Base-by-base conservation (phyloP, 2,797 vertebrate species). In the Myotis planiceps region DNA sequence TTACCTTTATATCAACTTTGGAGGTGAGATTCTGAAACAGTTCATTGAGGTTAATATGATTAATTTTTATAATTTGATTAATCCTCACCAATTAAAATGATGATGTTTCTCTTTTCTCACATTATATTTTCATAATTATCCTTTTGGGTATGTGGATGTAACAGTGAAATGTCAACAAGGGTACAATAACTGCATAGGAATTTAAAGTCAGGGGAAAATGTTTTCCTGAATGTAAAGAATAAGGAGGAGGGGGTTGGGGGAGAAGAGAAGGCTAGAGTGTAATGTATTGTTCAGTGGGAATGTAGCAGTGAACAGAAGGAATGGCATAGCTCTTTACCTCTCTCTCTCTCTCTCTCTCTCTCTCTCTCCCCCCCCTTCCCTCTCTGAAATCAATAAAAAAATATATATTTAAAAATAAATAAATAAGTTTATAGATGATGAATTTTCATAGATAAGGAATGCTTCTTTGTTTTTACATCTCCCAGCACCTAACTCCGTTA, bases 1-100 rank as follows among this genome's bases (percentile, higher is more conserved):
- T 98, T 99, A 98, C 98, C 97, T 98, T 98, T 98, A 96, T 97
- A 98, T 98, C 97, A 98, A 37, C 97, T 98, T 98, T 98, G 97
- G 98, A 99, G 98, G 98, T 99, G 98, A 98, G 96, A 97, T 74
- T 97, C 96, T 97, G 96, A 97, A 98, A 97, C 95, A 98, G 98
- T 98, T 98, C 98, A 97, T 42, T 37, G 85, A 98, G 97, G 98
- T 98, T 98, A 98, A 97, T 98, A 60, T 25, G 34, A 66, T 66
- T 79, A 89, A 78, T 95, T 97, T 98, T 97, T 97, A 97, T 94
- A 94, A 97, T 97, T 94, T 97, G 96, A 98, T 94, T 97, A 94
- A 98, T 98, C 92, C 53, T 79, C 83, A 79, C 96, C 96, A 94
- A 97, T 97, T 97, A 97, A 97, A 93, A 98, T 97, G 87, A 93